These are phyloP conservation scores for Tinea trinotella DNA, from an alignment of 2,888 invertebrate species.

Conservation along the genomic window DNA sequence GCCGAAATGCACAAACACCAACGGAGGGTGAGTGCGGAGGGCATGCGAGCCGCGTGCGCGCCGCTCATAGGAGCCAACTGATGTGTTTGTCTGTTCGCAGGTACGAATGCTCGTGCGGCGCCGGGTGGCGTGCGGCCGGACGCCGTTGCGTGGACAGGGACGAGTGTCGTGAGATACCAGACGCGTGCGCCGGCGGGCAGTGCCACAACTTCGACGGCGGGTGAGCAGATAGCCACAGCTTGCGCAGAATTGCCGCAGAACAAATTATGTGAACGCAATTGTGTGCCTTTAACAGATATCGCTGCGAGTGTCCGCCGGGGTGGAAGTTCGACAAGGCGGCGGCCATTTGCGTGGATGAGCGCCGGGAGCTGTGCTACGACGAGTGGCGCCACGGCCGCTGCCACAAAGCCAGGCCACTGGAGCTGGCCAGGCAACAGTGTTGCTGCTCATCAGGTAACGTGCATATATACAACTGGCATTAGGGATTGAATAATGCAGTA, in stretches of 20 bases:
- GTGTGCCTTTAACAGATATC: too few relatives aligned
- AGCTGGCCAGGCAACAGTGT: slow-evolving; percentile 51
- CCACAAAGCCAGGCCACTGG: slow-evolving; percentile 49
- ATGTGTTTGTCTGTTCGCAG: slow-evolving; percentile 30
- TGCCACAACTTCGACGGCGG: slow-evolving; percentile 88
- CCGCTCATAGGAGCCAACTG: neutral
- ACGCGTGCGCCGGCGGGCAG: slow-evolving; percentile 84
- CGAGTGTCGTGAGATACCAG: slow-evolving; percentile 80
- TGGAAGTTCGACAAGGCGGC: slow-evolving; percentile 77
- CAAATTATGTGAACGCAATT: neutral
- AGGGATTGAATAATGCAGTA: too few relatives aligned
- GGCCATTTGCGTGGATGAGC: slow-evolving; percentile 81
- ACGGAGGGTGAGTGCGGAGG: slow-evolving; percentile 53
- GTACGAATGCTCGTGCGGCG: slow-evolving; percentile 81
- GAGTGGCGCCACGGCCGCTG: slow-evolving; percentile 51
- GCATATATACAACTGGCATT: too few relatives aligned
- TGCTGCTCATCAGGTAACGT: slow-evolving; percentile 62
- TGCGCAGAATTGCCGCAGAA: neutral
- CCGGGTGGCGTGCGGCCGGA: slow-evolving; percentile 80
- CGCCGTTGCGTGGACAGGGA: slow-evolving; percentile 79
- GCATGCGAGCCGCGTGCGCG: slow-evolving; percentile 67
- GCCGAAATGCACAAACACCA: slow-evolving; percentile 59
- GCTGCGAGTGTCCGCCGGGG: slow-evolving; percentile 86
- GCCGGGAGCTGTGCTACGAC: slow-evolving; percentile 84
- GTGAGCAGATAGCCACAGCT: slow-evolving; percentile 30